These are phyloP conservation scores for Platysternon megacephalum DNA, from an alignment of 2,113 vertebrate genomes.

Conservation along the genomic window DNA sequence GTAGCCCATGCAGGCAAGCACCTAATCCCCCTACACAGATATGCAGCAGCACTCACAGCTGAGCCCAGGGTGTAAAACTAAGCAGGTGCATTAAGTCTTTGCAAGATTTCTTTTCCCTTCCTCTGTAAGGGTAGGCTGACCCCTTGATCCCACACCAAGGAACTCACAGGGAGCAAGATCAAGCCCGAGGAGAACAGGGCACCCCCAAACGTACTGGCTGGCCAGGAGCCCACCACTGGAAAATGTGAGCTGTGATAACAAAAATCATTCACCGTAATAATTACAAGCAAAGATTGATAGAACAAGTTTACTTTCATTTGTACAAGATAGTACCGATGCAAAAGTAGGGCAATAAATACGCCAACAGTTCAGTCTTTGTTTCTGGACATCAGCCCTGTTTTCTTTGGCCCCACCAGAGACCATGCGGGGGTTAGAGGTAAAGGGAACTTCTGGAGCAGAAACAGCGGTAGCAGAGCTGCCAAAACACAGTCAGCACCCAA, in stretches of 20 bases:
- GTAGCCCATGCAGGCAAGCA: constrained; percentile 48
- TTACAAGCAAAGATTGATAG: constrained; percentile 52
- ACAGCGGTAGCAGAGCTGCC: constrained; percentile 35
- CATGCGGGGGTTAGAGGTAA: constrained; percentile 11
- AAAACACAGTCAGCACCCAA: constrained; percentile 48
- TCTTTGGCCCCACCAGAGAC: constrained; percentile 67
- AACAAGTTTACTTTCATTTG: constrained; percentile 17
- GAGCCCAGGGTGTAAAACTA: constrained; percentile 50
- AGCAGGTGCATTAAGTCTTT: constrained; percentile 41
- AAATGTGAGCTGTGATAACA: constrained; percentile 5
- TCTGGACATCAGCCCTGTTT: constrained; percentile 69
- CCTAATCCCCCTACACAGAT: constrained; percentile 27
- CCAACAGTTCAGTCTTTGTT: constrained; percentile 60
- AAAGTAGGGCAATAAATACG: constrained; percentile 56
- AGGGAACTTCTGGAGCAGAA: constrained; percentile 41
- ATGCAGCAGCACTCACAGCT: constrained; percentile 54
- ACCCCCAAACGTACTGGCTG: background rate
- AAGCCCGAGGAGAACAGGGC: background rate
- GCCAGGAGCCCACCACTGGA: background rate
- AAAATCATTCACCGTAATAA: background rate
- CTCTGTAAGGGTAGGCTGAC: background rate
- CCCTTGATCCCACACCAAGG: background rate
- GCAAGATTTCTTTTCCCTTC: constrained; percentile 26
- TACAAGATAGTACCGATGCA: background rate
- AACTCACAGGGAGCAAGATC: constrained; percentile 34